These are phyloP conservation scores for Danio rerio DNA, from an alignment of 2,113 vertebrate species.

Conservation along the genomic window DNA sequence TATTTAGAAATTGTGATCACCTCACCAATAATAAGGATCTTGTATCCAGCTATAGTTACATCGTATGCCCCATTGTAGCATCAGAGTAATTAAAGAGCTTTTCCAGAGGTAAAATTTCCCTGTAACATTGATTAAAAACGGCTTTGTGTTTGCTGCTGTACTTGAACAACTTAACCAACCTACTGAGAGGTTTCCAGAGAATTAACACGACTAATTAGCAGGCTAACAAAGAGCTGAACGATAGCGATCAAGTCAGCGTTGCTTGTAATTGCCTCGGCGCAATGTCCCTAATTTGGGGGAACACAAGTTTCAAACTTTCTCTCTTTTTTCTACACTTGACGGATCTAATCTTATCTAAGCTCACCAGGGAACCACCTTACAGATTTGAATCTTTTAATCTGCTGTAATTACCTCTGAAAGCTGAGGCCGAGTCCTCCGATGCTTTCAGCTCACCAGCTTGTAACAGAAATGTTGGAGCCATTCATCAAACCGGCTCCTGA, in stretches of 20 bases:
- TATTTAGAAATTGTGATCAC: not conserved
- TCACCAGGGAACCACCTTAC: conserved; percentile 63
- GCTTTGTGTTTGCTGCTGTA: not conserved
- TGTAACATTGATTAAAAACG: conserved; percentile 8
- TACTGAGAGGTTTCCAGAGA: conserved; percentile 8
- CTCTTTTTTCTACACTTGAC: conserved; percentile 55
- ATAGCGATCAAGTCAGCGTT: conserved; percentile 43
- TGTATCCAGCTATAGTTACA: not conserved
- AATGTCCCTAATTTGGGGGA: conserved; percentile 61
- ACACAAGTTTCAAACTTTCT: conserved; percentile 54
- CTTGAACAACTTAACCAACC: conserved; percentile 33
- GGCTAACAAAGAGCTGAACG: conserved; percentile 44
- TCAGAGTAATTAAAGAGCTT: not conserved
- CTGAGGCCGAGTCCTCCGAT: conserved; percentile 63
- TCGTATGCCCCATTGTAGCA: not conserved
- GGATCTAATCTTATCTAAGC: conserved; percentile 67
- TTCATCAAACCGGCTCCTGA: conserved; percentile 76
- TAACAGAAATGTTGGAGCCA: conserved; percentile 76
- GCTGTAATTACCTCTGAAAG: conserved; percentile 74
- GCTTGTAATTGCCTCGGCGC: conserved; percentile 64
- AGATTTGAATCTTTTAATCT: conserved; percentile 76
- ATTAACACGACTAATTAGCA: conserved; percentile 50
- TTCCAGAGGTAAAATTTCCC: not conserved
- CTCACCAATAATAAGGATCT: no score
- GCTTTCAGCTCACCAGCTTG: conserved; percentile 76